phyloP scores from a whole-genome alignment of 2,113 vertebrate genomes.

The Enhydra lutris region DNA sequence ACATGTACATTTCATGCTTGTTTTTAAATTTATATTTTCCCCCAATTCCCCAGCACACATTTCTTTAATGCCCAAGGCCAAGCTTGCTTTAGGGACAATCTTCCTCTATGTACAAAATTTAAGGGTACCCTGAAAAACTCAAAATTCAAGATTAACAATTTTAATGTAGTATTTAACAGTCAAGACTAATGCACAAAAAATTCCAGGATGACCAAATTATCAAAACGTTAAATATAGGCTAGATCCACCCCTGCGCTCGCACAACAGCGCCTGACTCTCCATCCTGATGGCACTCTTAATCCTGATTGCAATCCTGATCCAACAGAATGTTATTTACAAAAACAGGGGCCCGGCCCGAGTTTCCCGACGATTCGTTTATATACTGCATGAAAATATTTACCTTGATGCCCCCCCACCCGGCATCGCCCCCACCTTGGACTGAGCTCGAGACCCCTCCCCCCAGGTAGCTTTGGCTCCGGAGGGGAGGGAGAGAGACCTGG shows the following conservation, averaged over 20 bases:
- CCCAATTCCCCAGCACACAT: neutral
- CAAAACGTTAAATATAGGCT: neutral
- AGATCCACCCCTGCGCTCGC: neutral
- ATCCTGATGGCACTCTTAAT: neutral
- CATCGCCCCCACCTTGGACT: neutral
- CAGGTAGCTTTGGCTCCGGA: neutral
- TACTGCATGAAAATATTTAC: neutral
- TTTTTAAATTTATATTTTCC: neutral
- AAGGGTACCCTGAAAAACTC: neutral
- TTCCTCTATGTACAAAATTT: neutral
- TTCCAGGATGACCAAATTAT: neutral
- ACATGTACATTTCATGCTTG: neutral
- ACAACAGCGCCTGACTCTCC: neutral
- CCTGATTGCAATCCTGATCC: neutral
- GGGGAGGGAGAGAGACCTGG: neutral
- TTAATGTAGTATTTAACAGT: neutral
- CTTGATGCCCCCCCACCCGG: neutral
- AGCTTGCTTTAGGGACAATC: neutral
- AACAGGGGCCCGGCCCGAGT: neutral
- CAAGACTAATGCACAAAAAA: neutral
- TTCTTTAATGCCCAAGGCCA: neutral
- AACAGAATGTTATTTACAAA: neutral
- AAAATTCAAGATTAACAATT: neutral
- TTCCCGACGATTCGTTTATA: neutral
- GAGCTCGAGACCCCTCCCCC: neutral